Conservation (phyloP, 2,113 vertebrate species). For the Trachemys scripta region DNA sequence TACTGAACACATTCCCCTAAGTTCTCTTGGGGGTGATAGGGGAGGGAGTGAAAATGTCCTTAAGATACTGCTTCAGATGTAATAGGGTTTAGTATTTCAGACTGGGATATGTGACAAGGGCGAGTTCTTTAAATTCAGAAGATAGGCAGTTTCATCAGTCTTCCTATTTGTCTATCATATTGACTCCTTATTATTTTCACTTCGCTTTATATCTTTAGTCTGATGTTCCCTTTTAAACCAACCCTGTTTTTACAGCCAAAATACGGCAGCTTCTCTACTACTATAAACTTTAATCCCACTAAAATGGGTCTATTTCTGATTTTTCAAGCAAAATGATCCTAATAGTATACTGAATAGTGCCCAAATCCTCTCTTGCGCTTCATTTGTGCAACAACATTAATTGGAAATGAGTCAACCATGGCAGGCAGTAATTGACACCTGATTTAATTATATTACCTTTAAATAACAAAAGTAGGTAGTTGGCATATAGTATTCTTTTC, state of each 20-base stretch:
- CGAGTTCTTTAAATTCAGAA: background rate
- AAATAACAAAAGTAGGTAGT: conserved; percentile 26
- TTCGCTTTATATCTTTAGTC: background rate
- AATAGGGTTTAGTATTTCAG: background rate
- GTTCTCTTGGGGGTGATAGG: too few species aligned
- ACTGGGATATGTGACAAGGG: background rate
- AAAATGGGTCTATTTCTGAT: background rate
- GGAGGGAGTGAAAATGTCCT: background rate
- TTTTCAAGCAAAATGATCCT: conserved; percentile 18
- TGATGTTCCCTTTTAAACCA: background rate
- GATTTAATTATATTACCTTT: conserved; percentile 61
- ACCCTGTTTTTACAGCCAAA: background rate
- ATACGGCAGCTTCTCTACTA: background rate
- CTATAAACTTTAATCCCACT: background rate
- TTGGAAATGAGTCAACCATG: conserved; percentile 55
- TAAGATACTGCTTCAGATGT: background rate
- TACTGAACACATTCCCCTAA: background rate
- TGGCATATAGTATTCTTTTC: background rate
- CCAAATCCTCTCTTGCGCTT: background rate
- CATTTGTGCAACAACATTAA: conserved; percentile 37
- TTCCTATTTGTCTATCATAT: background rate
- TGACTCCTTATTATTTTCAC: background rate
- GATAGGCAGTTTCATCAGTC: background rate
- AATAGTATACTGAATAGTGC: conserved; percentile 25
- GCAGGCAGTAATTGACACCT: conserved; percentile 7